Evolutionary conservation across 2,113 vertebrate genomes (phyloP), one percentile per base, ranked within the genome.

Genomic region (Pipa parva): DNA sequence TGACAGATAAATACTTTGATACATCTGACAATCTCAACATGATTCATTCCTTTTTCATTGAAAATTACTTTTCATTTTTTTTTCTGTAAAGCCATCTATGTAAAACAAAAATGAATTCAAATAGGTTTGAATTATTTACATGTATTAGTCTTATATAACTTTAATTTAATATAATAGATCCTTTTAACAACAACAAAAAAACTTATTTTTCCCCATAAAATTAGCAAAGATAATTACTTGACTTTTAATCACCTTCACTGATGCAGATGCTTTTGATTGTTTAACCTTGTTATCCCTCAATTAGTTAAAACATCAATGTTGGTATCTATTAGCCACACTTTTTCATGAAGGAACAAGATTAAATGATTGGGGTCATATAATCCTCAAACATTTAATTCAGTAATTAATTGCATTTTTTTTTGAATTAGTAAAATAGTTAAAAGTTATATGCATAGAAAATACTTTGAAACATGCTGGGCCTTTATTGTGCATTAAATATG

Each of bases 281-380:
- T 73, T 66, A 54, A 75, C 67, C 71, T 71, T 69, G 54, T 69
- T 67, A 76, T 71, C 48, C 3, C 49, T n/a, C 2, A 68, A 2
- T 66, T 72, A 52, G 59, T 73, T 73, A 71, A 81, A 66, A 77
- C 75, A 81, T 74, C 74, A 62, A 66, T 62, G 49, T 33, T 71
- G 75, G 45, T 46, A 59, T 7, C 21, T 66, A 72, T 52, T 63
- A 78, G 52, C 33, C 64, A 72, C 72, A 66, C 59, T 73, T 79
- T 74, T 74, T 70, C n/a, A 78, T 76, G 72, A 70, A 73, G 74
- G 77, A 76, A 77, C 73, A 73, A 65, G 74, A 80, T 81, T 77
- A 81, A 80, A 79, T 46, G 80, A 74, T 68, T 71, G 59, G 5
- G 75, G 75, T 79, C 75, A 77, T 69, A 71, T 72, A 77, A 75